A percentile compares a stretch with the other conserved stretches of the same genome.
These are phyloP conservation scores for Nothocercus julius DNA, from an alignment of 2,113 vertebrate species.

Conservation along the genomic window DNA sequence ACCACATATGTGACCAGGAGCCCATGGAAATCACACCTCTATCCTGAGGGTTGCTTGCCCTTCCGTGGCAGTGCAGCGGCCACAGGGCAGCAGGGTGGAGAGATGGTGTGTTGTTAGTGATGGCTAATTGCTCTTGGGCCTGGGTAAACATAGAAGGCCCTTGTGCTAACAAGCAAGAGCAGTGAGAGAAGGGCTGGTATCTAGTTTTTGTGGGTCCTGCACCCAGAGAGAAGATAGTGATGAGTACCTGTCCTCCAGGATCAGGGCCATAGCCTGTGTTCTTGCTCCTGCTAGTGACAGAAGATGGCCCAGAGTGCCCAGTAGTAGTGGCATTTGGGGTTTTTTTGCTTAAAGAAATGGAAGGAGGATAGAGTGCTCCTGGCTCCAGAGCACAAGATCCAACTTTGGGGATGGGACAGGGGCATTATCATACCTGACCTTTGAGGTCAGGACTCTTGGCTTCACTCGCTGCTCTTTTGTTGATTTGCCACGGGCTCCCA, in stretches of 20 bases:
- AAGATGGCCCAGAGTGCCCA: not conserved
- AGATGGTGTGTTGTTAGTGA: conserved; percentile 64
- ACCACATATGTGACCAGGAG: fast-evolving
- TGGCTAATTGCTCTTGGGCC: not conserved
- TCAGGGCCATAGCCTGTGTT: not conserved
- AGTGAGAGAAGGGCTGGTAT: not conserved
- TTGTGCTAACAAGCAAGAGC: conserved; percentile 32
- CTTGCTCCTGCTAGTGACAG: not conserved
- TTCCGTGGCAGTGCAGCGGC: not conserved
- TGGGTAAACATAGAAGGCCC: conserved; percentile 23
- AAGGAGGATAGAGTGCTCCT: not conserved
- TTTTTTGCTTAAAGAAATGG: not conserved
- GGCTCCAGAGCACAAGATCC: fast-evolving
- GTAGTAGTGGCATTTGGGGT: not conserved
- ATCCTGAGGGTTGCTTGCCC: not conserved
- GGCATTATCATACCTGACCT: not conserved
- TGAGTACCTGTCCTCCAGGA: not conserved
- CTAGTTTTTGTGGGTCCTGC: not conserved
- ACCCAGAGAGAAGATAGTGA: not conserved
- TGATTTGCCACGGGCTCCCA: fast-evolving
- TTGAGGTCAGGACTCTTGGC: not conserved
- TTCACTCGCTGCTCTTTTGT: fast-evolving
- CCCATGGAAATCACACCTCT: not conserved
- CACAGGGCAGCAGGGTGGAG: not conserved
- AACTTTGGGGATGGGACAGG: not conserved